Evolutionary conservation across 1,140 invertebrate genomes (phyloP), one percentile per base, ranked within the genome.

Genomic region (Lutraria rhynchaena): DNA sequence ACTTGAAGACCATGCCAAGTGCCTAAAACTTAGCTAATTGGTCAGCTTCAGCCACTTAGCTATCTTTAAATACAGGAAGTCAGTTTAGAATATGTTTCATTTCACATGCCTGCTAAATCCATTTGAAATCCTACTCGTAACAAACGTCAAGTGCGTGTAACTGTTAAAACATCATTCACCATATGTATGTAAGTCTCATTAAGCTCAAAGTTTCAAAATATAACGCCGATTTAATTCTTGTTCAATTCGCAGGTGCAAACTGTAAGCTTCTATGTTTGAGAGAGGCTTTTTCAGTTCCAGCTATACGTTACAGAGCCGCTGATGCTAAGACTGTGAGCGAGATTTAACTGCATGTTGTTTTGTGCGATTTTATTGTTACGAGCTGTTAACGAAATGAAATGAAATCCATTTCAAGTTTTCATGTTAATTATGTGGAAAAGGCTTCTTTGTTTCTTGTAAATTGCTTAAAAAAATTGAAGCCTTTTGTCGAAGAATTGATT

Each of bases 1-100:
- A 41, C 37, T 41, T 41, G 15, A 15, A 41, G 37, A 41, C 37
- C 15, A 7, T 5, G 37, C 37, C 37, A 41, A 35, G 53, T 71
- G 37, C 35, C 19, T 57, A 57, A 22, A 27, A 57, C 49, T 27
- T 35, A 7, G 69, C 69, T 71, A 71, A 71, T 71, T 71, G 69
- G 69, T 71, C 69, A 71, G 69, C 57, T 71, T 5, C 33, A 57
- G 49, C 44, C 19, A 57, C 49, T 71, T 71, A 57, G n/a, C 3
- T 37, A 71, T 71, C 69, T 71, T 71, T 49, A 71, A 57, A 71
- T 57, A 57, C 69, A 71, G 69, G 69, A 71, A 57, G 69, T 55
- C 57, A 55, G 69, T 71, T 71, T 69, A 51, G 49, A 71, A 71
- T 37, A 37, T 71, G 69, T 71, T 71, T 57, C 69, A 71, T 53